These are phyloP conservation scores for Itoplectis maculator DNA, from an alignment of 2,888 invertebrate genomes.

Conservation along the genomic window DNA sequence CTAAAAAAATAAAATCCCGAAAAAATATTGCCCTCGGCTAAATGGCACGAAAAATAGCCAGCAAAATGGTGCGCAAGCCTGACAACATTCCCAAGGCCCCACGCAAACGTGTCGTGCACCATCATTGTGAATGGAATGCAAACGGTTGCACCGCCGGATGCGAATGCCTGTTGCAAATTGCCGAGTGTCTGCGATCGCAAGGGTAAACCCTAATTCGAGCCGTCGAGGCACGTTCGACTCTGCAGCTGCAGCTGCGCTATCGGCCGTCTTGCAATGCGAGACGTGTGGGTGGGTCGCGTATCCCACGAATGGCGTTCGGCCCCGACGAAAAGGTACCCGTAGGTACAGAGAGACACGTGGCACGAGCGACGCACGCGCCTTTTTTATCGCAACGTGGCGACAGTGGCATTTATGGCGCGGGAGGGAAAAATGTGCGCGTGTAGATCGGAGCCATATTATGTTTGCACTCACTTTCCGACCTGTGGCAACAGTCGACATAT, in stretches of 20 bases:
- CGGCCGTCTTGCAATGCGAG: neutral
- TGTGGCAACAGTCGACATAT: conserved; percentile 6
- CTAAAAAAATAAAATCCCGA: neutral
- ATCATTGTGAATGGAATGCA: neutral
- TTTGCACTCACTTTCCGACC: conserved; percentile 13
- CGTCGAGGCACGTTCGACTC: conserved; percentile 9
- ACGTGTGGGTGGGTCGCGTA: conserved; percentile 25
- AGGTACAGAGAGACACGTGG: neutral
- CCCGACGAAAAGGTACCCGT: no score
- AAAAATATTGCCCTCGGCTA: neutral
- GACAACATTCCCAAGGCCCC: no score
- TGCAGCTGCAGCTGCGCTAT: conserved; percentile 28
- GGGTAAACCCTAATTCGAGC: neutral
- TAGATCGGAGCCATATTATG: neutral
- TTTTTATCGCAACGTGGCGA: conserved; percentile 10
- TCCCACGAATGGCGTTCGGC: conserved; percentile 15
- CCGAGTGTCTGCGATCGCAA: neutral
- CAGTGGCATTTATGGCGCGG: neutral
- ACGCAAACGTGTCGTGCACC: neutral
- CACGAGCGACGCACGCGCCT: no score
- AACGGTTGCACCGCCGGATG: neutral
- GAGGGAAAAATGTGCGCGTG: neutral
- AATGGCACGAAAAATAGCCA: no score
- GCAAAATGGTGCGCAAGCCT: neutral
- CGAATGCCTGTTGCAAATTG: neutral